phyloP scores from a whole-genome alignment of 2,113 vertebrate genomes.

The Elanus axillaris region DNA sequence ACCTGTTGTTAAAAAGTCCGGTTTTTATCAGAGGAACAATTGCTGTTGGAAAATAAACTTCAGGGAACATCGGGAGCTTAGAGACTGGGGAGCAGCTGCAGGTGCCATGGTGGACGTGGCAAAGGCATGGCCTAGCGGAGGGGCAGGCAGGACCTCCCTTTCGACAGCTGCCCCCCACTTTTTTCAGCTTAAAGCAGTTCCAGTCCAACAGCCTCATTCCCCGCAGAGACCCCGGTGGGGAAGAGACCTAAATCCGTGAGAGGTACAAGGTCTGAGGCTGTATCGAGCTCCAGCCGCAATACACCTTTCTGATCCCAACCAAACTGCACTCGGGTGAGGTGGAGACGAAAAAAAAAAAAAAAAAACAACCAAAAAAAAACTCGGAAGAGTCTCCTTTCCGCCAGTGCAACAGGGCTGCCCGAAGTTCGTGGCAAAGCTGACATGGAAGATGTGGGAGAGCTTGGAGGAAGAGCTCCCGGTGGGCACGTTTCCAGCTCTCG shows the following conservation, averaged over 20 bases:
- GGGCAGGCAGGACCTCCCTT: background rate
- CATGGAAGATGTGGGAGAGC: background rate
- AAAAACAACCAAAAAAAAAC: background rate
- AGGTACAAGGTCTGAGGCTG: background rate
- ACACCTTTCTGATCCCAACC: background rate
- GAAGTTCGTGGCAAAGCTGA: background rate
- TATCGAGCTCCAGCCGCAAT: background rate
- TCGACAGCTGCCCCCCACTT: background rate
- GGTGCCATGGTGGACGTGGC: rapidly evolving
- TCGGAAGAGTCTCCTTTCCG: background rate
- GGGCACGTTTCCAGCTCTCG: background rate
- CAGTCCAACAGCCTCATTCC: background rate
- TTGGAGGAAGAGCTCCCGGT: background rate
- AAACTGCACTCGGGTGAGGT: background rate
- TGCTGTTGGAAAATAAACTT: background rate
- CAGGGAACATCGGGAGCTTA: background rate
- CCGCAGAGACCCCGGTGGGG: background rate
- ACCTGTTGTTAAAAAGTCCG: background rate
- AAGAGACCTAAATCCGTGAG: background rate
- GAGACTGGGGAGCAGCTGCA: background rate
- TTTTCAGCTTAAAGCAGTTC: background rate
- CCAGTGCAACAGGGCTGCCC: background rate
- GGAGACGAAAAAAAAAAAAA: background rate
- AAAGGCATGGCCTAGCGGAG: background rate
- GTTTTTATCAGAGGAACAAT: background rate